Base-by-base conservation (phyloP, 2,797 vertebrate genomes). In the Alca torda region DNA sequence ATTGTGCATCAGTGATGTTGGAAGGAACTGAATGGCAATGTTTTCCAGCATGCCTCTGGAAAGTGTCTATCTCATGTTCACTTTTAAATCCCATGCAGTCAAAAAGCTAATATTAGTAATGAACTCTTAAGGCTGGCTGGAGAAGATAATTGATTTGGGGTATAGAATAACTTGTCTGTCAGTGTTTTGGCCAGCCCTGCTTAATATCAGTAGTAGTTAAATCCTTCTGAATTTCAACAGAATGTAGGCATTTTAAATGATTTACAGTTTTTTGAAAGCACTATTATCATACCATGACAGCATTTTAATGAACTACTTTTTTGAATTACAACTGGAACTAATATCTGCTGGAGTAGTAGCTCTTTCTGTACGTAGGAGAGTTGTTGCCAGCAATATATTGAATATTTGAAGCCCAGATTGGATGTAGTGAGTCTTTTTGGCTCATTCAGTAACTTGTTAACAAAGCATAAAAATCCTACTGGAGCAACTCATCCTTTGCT, bases 341-440 rank as follows among this genome's bases (percentile, higher is more conserved):
- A 57, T 94, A 70, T 72, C 82, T 97, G 54, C 79, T 92, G 72
- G 60, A 94, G 70, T 82, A 89, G 93, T 67, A 89, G 63, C 70
- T 89, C 56, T 83, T 89, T 93, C 0, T 5, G 43, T 67, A 63
- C 0, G 0, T 60, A 77, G 70, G 48, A 85, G 72, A 85, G 33
- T 70, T 76, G 90, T 86, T 96, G 96, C 93, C 94, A 95, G 86
- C 74, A 95, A 19, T 92, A 90, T 89, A 87, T 89, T 87, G 93
- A 87, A 74, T 90, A 82, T 87, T 84, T 87, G 78, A 95, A 95
- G 60, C 64, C 48, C 60, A 64, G 39, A 90, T 79, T 92, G 75
- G 78, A 79, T 89, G 25, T 70, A 93, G 45, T 70, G 56, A 90
- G 57, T 83, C 72, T 87, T 16, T 48, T 9, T 95, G 90, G 93